phyloP scores from a whole-genome alignment of 1,140 invertebrate genomes.

The Conus ventricosus region DNA sequence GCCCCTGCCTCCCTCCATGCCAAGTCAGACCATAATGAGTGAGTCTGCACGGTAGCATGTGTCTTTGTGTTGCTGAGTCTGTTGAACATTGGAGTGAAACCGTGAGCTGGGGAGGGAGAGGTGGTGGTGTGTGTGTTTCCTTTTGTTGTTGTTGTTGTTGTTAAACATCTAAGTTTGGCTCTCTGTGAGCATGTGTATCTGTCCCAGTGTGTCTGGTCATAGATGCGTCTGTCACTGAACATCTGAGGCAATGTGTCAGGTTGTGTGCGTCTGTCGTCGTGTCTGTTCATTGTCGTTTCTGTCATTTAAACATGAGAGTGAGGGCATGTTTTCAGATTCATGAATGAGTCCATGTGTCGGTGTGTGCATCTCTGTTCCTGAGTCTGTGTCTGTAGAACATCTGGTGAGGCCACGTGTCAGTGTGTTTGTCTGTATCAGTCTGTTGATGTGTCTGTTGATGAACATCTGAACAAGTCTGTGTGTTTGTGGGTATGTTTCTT shows the following conservation, averaged over 20 bases:
- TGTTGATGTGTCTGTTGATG: no score
- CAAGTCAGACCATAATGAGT: conserved; percentile 50
- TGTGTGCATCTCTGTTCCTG: background rate
- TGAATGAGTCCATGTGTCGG: background rate
- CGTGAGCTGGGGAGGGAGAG: no score
- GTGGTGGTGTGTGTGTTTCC: background rate
- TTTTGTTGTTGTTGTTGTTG: background rate
- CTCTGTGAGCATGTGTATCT: conserved; percentile 3
- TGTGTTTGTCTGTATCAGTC: background rate
- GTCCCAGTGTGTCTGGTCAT: background rate
- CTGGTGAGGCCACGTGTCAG: background rate
- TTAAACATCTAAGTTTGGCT: background rate
- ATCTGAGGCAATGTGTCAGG: background rate
- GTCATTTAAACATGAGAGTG: conserved; percentile 4
- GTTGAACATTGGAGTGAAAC: no score
- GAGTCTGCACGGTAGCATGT: conserved; percentile 2
- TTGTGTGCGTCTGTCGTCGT: background rate
- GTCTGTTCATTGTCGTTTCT: background rate
- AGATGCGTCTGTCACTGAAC: background rate
- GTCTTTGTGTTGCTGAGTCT: background rate
- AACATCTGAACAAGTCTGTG: no score
- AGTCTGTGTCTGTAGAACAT: background rate
- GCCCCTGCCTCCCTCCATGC: conserved; percentile 50
- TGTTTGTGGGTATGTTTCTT: no score
- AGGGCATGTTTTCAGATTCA: background rate